Percentiles rank a stretch among this genome's conserved stretches.
These are phyloP conservation scores for Girardinus metallicus DNA, from an alignment of 2,797 vertebrate genomes.

Conservation along the genomic window DNA sequence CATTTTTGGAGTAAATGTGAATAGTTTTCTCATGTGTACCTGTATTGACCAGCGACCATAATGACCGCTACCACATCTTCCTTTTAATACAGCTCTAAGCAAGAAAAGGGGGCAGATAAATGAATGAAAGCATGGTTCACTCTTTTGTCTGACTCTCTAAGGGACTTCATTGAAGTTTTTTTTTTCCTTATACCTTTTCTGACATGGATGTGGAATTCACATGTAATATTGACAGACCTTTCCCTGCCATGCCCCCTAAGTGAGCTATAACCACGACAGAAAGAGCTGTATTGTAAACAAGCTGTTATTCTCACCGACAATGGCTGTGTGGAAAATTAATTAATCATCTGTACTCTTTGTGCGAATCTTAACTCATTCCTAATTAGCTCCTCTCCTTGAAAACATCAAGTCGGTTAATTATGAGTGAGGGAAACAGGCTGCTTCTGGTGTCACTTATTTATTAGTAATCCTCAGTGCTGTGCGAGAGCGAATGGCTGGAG, in stretches of 20 bases:
- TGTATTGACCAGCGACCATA: background rate
- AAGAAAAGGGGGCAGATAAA: background rate
- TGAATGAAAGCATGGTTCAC: constrained; percentile 2
- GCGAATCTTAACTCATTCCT: constrained; percentile 69
- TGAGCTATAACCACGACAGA: constrained; percentile 20
- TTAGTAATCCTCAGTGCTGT: constrained; percentile 61
- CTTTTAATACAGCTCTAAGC: background rate
- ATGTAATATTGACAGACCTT: constrained; percentile 28
- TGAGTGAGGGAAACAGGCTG: constrained; percentile 58
- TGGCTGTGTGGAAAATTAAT: constrained; percentile 67
- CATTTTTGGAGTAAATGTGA: background rate
- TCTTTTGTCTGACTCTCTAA: background rate
- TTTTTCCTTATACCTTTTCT: background rate
- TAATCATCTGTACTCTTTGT: constrained; percentile 68
- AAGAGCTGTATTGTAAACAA: constrained; percentile 57
- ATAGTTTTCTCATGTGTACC: background rate
- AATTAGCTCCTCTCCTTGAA: constrained; percentile 73
- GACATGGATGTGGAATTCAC: constrained; percentile 10
- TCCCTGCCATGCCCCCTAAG: constrained; percentile 11
- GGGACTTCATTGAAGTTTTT: background rate
- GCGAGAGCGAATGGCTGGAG: constrained; percentile 56
- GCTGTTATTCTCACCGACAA: constrained; percentile 60
- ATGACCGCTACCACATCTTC: background rate
- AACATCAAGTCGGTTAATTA: constrained; percentile 77
- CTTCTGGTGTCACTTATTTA: constrained; percentile 73